Conservation (phyloP, 2,888 invertebrate species). For the Diogma glabrata region DNA sequence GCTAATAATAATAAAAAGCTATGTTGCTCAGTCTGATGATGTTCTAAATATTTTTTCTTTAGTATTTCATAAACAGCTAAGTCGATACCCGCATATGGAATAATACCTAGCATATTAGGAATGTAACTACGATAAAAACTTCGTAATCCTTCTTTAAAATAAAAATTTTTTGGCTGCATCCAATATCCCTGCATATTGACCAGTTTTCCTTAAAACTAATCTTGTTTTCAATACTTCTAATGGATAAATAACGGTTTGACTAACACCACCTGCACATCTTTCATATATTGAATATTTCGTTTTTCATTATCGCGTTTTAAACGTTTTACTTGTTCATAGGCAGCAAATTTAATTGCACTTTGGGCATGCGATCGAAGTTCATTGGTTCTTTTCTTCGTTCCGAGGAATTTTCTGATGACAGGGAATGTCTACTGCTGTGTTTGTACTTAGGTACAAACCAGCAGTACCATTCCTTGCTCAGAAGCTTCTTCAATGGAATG, state of each 20-base stretch:
- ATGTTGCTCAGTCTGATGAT: conserved; percentile 65
- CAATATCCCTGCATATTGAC: conserved; percentile 75
- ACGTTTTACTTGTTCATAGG: conserved; percentile 92
- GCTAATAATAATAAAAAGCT: conserved; percentile 77
- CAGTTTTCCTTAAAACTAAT: conserved; percentile 88
- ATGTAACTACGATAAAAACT: conserved; percentile 95
- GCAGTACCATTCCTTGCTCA: too few species aligned
- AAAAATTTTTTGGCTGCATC: conserved; percentile 90
- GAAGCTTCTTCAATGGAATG: too few species aligned
- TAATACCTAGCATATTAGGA: conserved; percentile 93
- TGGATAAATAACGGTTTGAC: conserved; percentile 95
- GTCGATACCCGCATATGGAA: conserved; percentile 99
- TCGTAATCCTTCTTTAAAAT: conserved; percentile 66
- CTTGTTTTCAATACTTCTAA: conserved; percentile 97
- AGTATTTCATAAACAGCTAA: conserved; percentile 95
- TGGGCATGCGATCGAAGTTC: too few species aligned
- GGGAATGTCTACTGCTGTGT: too few species aligned
- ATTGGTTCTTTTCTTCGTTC: too few species aligned
- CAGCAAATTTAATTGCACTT: conserved; percentile 95
- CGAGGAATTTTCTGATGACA: too few species aligned
- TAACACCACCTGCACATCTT: conserved; percentile 88
- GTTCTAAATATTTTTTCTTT: conserved; percentile 80
- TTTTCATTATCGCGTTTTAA: conserved; percentile 68
- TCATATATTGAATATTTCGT: conserved; percentile 78
- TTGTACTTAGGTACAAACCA: too few species aligned